Percentiles rank a stretch among this genome's conserved stretches.
phyloP scores from a whole-genome alignment of 2,888 invertebrate species.

The Vannuccia rotundouncinata region DNA sequence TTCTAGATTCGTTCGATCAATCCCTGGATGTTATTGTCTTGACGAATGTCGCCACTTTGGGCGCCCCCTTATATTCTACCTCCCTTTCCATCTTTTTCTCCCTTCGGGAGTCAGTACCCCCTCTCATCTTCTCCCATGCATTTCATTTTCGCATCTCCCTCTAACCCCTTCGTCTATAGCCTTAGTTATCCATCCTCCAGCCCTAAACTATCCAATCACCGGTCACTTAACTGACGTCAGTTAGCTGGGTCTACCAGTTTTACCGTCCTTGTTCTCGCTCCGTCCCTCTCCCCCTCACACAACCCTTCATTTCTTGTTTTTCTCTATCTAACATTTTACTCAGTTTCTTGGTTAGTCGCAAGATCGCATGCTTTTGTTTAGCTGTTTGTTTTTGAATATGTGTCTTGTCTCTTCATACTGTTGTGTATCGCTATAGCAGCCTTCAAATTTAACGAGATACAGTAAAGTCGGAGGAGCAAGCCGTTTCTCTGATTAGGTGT shows the following conservation, averaged over 20 bases:
- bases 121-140: background rate
- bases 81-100: background rate
- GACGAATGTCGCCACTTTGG: conserved; percentile 6
- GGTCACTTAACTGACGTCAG: conserved; percentile 11
- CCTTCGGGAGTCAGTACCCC: conserved; percentile 3
- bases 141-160: background rate
- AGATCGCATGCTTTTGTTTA: background rate
- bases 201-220: background rate
- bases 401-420: background rate
- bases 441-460: background rate
- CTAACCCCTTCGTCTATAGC: background rate
- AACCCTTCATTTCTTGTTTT: background rate
- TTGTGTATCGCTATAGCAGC: background rate
- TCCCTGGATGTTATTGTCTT: conserved; percentile 23
- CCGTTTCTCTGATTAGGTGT: conserved; percentile 3
- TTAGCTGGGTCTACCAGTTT: background rate
- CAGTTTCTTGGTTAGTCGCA: conserved; percentile 8
- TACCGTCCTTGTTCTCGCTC: background rate
- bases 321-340: background rate
- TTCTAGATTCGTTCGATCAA: conserved; percentile 23
- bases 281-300: background rate
- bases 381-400: conserved; percentile 20
- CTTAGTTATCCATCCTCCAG: background rate
- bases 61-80: background rate
- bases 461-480: background rate